Conservation (phyloP, 2,113 vertebrate genomes). For the Eudyptes chrysolophus region DNA sequence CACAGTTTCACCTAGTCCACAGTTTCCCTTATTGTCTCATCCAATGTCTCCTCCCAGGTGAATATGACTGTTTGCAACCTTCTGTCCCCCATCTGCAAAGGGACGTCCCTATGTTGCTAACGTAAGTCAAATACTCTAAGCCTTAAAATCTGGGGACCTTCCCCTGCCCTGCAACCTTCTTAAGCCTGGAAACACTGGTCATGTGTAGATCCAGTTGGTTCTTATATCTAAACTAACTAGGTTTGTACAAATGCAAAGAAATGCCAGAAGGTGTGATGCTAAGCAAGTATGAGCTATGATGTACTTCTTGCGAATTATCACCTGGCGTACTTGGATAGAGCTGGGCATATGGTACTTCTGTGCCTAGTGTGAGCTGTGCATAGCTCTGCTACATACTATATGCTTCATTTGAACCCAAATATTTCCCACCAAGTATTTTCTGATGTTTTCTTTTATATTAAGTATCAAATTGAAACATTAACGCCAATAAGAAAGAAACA, state of each 20-base stretch:
- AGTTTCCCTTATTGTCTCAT: neutral
- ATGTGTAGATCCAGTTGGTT: neutral
- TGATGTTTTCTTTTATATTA: neutral
- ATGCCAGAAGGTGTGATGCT: neutral
- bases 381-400: neutral
- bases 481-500: neutral
- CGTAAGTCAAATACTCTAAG: neutral
- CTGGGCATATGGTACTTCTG: neutral
- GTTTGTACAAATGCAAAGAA: neutral
- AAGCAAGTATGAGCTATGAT: neutral
- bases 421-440: neutral
- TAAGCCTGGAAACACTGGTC: neutral
- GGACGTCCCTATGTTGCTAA: fast-evolving
- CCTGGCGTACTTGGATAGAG: neutral
- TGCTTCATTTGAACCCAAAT: neutral
- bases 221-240: neutral
- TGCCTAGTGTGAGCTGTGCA: neutral
- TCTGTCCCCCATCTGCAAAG: neutral
- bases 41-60: neutral
- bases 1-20: neutral
- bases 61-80: neutral
- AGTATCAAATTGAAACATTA: neutral
- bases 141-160: neutral
- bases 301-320: neutral
- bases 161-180: fast-evolving